A percentile compares a stretch with the other conserved stretches of the same genome.
Evolutionary conservation across 1,140 invertebrate genomes (phyloP).

Genomic region (Ylistrum balloti): DNA sequence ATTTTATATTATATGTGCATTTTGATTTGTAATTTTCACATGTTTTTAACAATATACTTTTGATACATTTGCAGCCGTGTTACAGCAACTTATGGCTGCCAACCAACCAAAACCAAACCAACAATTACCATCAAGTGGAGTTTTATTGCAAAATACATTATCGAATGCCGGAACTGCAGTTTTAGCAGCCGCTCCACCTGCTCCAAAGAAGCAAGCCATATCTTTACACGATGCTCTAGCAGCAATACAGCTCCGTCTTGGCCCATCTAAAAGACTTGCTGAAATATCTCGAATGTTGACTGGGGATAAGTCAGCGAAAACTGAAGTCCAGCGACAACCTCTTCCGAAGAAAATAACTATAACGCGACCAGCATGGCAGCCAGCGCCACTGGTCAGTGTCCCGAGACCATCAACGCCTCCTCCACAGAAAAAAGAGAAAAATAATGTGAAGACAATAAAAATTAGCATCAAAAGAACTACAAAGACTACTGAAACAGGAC

Average conservation of each 20-base stretch:
- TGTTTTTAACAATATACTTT: no score
- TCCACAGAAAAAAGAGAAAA: neutral
- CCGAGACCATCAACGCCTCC: neutral
- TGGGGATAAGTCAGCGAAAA: neutral
- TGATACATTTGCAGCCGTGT: neutral
- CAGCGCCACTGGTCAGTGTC: neutral
- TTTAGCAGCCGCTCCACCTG: neutral
- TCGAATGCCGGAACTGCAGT: neutral
- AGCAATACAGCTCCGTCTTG: neutral
- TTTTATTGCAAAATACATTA: neutral
- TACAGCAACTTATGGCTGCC: neutral
- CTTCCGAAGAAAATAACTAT: neutral
- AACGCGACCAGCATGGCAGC: neutral
- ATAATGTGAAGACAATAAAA: neutral
- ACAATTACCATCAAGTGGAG: neutral
- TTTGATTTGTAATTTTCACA: no score
- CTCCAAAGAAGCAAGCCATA: neutral
- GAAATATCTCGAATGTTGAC: neutral
- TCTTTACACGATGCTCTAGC: neutral
- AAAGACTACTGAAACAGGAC: neutral
- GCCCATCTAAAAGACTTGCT: neutral
- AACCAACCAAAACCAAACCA: neutral
- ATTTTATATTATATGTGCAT: no score
- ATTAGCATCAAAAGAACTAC: constrained; percentile 15
- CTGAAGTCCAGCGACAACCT: neutral